Percentiles rank a stretch among this genome's conserved stretches.
phyloP scores from a whole-genome alignment of 2,888 invertebrate species.

The Deilephila porcellus region DNA sequence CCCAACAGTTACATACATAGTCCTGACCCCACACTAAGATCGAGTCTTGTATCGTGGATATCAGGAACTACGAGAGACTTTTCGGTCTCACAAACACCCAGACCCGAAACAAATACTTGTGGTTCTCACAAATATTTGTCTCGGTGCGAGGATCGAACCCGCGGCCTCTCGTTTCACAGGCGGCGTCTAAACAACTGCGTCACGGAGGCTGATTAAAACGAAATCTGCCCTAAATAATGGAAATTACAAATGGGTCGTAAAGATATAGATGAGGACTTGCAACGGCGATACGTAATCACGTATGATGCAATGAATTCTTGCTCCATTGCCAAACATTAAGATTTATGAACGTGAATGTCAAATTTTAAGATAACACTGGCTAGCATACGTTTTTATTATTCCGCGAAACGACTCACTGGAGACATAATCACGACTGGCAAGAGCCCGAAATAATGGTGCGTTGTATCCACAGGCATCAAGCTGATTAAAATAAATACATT shows the following conservation, averaged over 20 bases:
- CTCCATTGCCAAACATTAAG: slow-evolving; percentile 50
- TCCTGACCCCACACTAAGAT: too few species aligned
- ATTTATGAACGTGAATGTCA: slow-evolving; percentile 47
- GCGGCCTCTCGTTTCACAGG: too few species aligned
- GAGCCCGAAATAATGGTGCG: neutral
- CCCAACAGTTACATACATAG: too few species aligned
- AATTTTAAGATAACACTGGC: slow-evolving; percentile 38
- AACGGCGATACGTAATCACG: slow-evolving; percentile 32
- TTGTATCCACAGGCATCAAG: neutral
- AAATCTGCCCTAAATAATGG: neutral
- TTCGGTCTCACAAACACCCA: too few species aligned
- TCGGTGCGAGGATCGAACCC: too few species aligned
- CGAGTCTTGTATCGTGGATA: too few species aligned
- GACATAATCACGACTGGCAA: neutral
- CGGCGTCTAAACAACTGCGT: too few species aligned
- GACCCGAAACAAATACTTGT: too few species aligned
- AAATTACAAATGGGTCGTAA: neutral
- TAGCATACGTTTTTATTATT: slow-evolving; percentile 36
- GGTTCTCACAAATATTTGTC: too few species aligned
- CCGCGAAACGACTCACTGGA: slow-evolving; percentile 34
- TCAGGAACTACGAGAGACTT: too few species aligned
- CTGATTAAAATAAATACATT: slow-evolving; percentile 9
- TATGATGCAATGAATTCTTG: slow-evolving; percentile 59
- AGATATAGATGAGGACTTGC: slow-evolving; percentile 3
- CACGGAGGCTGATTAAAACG: too few species aligned